Conservation (phyloP, 2,888 invertebrate genomes). For the Schizotus pectinicornis region DNA sequence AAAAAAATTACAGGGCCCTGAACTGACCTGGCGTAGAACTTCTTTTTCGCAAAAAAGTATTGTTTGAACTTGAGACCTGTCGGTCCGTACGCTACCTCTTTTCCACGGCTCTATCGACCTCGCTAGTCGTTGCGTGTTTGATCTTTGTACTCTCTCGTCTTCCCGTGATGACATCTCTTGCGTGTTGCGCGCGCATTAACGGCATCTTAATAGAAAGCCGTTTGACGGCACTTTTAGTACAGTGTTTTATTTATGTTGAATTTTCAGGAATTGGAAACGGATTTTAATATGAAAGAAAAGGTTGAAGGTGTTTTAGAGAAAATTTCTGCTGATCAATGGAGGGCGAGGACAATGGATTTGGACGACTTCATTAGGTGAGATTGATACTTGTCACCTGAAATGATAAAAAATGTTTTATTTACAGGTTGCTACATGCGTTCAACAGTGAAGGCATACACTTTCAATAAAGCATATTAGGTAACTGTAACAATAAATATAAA, state of each 20-base stretch:
- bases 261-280: constrained; percentile 71
- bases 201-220: no score
- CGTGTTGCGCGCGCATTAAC: no score
- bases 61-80: no score
- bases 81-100: no score
- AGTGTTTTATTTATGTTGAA: constrained; percentile 42
- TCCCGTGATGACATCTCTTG: no score
- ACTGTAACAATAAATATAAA: not conserved
- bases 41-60: no score
- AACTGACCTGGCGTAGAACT: no score
- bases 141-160: no score
- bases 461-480: constrained; percentile 59
- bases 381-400: constrained; percentile 17
- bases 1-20: no score
- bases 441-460: constrained; percentile 95
- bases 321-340: constrained; percentile 72
- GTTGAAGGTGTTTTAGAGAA: constrained; percentile 75
- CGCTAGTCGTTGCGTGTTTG: no score
- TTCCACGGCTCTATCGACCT: no score
- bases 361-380: constrained; percentile 88
- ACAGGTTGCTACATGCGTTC: constrained; percentile 66
- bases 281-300: constrained; percentile 83
- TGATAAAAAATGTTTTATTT: constrained; percentile 37
- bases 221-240: no score
- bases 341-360: constrained; percentile 93